phyloP scores from a whole-genome alignment of 2,888 invertebrate genomes.

The Minunthozetes semirufus region DNA sequence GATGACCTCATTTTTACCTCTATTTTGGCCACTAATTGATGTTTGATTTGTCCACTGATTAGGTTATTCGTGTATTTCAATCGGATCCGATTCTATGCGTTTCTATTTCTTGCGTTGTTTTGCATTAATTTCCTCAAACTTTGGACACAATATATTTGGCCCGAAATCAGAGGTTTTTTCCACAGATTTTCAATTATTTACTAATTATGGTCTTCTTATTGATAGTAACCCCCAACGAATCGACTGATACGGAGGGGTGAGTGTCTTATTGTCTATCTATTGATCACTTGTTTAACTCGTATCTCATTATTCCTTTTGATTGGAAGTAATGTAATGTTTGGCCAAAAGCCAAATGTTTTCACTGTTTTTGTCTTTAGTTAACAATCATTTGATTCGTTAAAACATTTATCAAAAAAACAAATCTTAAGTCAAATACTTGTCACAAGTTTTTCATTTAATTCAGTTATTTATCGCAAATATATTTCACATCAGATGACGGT shows the following conservation, averaged over 20 bases:
- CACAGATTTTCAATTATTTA: background rate
- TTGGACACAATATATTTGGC: constrained; percentile 49
- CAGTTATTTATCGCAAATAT: too few relatives aligned
- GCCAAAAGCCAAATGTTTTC: background rate
- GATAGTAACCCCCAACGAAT: constrained; percentile 40
- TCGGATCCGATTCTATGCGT: constrained; percentile 40
- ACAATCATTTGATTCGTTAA: too few relatives aligned
- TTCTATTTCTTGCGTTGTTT: constrained; percentile 41
- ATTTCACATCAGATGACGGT: too few relatives aligned
- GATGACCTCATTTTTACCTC: too few relatives aligned
- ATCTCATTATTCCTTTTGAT: too few relatives aligned
- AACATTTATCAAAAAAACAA: background rate
- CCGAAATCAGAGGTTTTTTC: constrained; percentile 48
- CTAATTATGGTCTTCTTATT: constrained; percentile 34
- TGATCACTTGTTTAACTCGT: too few relatives aligned
- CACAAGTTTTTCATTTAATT: background rate
- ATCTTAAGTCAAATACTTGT: background rate
- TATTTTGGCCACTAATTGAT: background rate
- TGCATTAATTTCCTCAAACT: constrained; percentile 46
- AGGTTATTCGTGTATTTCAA: constrained; percentile 42
- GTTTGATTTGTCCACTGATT: background rate
- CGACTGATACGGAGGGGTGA: constrained; percentile 42
- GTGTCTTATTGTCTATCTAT: background rate
- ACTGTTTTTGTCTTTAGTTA: background rate
- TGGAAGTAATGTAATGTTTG: too few relatives aligned